Conservation (phyloP, 2,888 invertebrate species). For the Gortyna flavago region DNA sequence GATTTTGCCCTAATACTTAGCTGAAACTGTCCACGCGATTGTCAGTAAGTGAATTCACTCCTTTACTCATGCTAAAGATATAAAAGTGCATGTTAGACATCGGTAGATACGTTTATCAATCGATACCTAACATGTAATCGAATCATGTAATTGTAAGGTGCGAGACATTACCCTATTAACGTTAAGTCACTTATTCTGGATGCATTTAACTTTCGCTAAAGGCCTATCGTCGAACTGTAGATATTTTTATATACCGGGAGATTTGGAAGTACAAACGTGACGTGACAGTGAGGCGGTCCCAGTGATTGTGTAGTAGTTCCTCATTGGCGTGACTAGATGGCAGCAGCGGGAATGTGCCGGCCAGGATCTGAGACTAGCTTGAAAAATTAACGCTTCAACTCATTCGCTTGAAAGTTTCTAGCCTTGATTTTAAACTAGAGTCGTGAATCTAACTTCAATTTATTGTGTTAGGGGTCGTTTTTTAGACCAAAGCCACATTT, state of each 20-base stretch:
- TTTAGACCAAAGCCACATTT: conserved; percentile 38
- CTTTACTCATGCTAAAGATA: conserved; percentile 47
- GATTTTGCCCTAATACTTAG: conserved; percentile 47
- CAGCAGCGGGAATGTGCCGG: conserved; percentile 40
- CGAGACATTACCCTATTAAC: conserved; percentile 62
- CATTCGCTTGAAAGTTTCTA: conserved; percentile 15
- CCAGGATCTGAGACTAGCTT: conserved; percentile 9
- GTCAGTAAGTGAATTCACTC: conserved; percentile 47
- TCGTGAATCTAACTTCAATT: conserved; percentile 39
- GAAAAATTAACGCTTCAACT: conserved; percentile 13
- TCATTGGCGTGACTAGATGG: conserved; percentile 63
- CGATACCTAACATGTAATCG: conserved; percentile 60
- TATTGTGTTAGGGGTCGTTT: conserved; percentile 53
- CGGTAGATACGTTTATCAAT: conserved; percentile 46
- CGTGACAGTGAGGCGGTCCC: conserved; percentile 64
- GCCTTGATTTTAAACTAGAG: conserved; percentile 26
- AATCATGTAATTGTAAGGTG: conserved; percentile 60
- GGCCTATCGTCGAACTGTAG: conserved; percentile 82
- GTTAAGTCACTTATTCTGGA: conserved; percentile 63
- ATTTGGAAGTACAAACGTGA: conserved; percentile 77
- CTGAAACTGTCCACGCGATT: conserved; percentile 41
- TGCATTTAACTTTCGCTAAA: conserved; percentile 85
- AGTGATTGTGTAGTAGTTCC: conserved; percentile 53
- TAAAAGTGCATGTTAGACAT: conserved; percentile 49
- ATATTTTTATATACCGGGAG: conserved; percentile 75